These are phyloP conservation scores for Varanus salvator DNA, from an alignment of 2,113 vertebrate genomes.

Conservation along the genomic window DNA sequence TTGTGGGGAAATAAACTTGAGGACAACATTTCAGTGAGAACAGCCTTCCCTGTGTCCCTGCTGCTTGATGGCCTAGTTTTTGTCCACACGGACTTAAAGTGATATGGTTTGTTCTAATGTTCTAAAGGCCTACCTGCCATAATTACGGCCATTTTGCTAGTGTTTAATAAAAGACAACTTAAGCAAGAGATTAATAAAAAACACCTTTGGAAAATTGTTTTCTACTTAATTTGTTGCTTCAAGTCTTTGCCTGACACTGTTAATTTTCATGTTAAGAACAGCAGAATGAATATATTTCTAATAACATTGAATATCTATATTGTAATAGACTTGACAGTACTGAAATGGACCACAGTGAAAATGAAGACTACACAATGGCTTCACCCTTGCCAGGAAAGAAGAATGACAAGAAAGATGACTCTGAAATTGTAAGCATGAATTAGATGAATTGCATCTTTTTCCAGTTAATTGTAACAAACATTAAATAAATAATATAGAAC, in stretches of 20 bases:
- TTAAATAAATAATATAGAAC: background rate
- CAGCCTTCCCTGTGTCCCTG: too few relatives aligned
- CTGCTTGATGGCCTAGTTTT: background rate
- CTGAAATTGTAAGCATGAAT: conserved; percentile 85
- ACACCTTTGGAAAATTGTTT: background rate
- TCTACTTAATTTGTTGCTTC: background rate
- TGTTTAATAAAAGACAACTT: background rate
- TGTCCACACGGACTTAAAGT: background rate
- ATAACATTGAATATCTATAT: conserved; percentile 48
- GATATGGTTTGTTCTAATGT: background rate
- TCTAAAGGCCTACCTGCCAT: background rate
- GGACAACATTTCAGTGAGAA: background rate
- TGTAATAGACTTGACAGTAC: conserved; percentile 86
- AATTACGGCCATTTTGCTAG: background rate
- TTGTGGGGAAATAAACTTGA: background rate
- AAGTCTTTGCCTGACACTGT: background rate
- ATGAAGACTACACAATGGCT: conserved; percentile 90
- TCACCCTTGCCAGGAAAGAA: conserved; percentile 84
- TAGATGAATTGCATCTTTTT: conserved; percentile 35
- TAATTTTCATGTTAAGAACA: background rate
- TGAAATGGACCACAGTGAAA: conserved; percentile 97
- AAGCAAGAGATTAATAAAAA: background rate
- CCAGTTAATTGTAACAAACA: conserved; percentile 5
- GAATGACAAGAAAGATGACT: conserved; percentile 85
- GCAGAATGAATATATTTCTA: background rate